Evolutionary conservation across 2,113 vertebrate genomes (phyloP).

Genomic region (Hystrix brachyura): DNA sequence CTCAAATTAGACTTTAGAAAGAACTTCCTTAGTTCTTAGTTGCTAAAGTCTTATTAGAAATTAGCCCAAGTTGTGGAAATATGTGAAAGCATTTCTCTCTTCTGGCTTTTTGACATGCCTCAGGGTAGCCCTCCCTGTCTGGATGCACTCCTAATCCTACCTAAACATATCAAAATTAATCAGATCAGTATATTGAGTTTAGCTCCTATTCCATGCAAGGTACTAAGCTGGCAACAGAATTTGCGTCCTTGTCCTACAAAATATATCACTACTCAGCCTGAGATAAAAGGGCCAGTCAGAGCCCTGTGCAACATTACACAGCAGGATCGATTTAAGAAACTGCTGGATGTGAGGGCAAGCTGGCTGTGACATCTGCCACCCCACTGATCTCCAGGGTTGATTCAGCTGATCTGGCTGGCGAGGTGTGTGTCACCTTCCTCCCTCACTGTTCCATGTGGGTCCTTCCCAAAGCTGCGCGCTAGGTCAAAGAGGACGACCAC

Average conservation of each 20-base stretch:
- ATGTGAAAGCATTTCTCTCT: neutral
- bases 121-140: neutral
- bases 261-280: neutral
- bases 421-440: neutral
- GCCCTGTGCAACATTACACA: neutral
- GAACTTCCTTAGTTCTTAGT: conserved; percentile 1
- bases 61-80: neutral
- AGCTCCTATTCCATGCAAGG: neutral
- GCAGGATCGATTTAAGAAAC: neutral
- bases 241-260: neutral
- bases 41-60: conserved; percentile 23
- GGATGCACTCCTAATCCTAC: neutral
- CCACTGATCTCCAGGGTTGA: neutral
- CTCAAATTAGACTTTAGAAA: conserved; percentile 13
- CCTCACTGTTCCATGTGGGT: neutral
- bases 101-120: neutral
- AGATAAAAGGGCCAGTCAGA: neutral
- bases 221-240: neutral
- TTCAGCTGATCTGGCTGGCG: neutral
- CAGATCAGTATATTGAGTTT: neutral
- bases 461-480: neutral
- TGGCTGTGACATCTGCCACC: neutral
- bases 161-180: neutral
- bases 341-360: neutral
- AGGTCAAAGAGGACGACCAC: neutral